These are phyloP conservation scores for Nothoprocta pentlandii DNA, from an alignment of 2,113 vertebrate species.

Conservation along the genomic window DNA sequence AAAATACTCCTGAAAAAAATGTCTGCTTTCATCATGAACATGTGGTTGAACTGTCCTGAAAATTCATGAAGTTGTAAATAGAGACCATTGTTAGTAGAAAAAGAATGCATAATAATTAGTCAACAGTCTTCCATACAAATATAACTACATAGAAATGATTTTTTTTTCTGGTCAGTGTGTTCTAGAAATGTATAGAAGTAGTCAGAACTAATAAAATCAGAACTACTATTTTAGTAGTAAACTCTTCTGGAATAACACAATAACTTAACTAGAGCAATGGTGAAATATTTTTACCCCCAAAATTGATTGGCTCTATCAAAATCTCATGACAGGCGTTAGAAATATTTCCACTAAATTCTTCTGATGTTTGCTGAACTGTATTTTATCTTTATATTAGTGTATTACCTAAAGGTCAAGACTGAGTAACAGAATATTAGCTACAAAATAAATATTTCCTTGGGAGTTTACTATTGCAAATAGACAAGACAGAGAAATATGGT, in stretches of 20 bases:
- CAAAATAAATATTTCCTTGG: neutral
- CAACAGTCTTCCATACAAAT: neutral
- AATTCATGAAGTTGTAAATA: neutral
- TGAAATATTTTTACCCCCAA: neutral
- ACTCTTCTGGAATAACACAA: neutral
- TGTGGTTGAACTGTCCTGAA: neutral
- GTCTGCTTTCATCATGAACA: neutral
- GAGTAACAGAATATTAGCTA: neutral
- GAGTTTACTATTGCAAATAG: neutral
- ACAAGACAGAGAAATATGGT: neutral
- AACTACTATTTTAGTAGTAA: neutral
- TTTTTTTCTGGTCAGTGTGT: neutral
- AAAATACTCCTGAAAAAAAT: neutral
- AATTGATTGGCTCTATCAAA: neutral
- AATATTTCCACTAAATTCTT: neutral
- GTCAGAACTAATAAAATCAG: neutral
- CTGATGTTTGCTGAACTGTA: neutral
- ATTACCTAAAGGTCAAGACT: neutral
- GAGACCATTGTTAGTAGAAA: neutral
- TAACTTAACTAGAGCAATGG: neutral
- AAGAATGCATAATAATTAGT: neutral
- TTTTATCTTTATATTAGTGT: neutral
- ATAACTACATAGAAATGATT: neutral
- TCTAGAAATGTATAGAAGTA: neutral
- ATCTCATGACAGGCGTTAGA: neutral